These are phyloP conservation scores for Elgonia sp. DNA, from an alignment of 2,888 invertebrate species.

Conservation along the genomic window DNA sequence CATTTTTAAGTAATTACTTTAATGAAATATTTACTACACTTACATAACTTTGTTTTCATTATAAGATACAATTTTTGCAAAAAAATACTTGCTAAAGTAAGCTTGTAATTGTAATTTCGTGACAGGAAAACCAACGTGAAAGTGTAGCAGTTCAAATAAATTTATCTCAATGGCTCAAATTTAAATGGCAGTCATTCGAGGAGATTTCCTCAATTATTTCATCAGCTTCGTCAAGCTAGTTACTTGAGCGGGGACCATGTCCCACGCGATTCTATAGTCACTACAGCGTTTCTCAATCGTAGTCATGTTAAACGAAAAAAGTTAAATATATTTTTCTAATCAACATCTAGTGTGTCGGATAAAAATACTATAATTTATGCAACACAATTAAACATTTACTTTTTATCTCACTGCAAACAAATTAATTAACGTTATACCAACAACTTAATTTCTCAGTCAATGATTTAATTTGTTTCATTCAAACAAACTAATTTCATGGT, in stretches of 20 bases:
- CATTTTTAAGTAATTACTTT: too few species aligned
- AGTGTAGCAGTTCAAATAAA: constrained; percentile 17
- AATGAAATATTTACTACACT: too few species aligned
- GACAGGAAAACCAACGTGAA: background rate
- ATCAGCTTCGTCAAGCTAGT: constrained; percentile 62
- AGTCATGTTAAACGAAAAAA: background rate
- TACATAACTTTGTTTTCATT: background rate
- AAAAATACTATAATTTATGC: background rate
- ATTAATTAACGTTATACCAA: constrained; percentile 25
- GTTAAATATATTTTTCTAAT: background rate
- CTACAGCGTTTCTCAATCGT: constrained; percentile 49
- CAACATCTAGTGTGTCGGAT: background rate
- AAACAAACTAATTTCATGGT: constrained; percentile 27
- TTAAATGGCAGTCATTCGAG: constrained; percentile 51
- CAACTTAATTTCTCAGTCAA: background rate
- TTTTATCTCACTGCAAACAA: constrained; percentile 6
- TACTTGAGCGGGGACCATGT: constrained; percentile 37
- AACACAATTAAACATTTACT: background rate
- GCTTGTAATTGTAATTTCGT: background rate
- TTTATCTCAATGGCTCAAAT: constrained; percentile 29
- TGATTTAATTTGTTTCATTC: constrained; percentile 1
- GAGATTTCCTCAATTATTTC: constrained; percentile 75
- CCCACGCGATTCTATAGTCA: constrained; percentile 63
- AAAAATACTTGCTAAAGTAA: too few species aligned
- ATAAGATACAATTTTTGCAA: too few species aligned